Evolutionary conservation across 1,140 invertebrate species (phyloP).

Genomic region (Zeugodacus cucurbitae): DNA sequence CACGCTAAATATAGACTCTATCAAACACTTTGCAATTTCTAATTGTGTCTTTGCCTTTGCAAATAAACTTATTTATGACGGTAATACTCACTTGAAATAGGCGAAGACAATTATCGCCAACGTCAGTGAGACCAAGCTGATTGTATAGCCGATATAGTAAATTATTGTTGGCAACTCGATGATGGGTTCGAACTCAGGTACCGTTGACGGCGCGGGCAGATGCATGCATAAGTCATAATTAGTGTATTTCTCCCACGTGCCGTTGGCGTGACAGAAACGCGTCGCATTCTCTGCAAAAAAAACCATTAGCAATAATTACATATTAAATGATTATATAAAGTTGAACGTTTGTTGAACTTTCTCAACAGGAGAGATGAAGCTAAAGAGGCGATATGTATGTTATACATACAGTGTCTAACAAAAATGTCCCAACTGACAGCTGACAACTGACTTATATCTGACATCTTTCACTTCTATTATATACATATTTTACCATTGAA

Average conservation of each 20-base stretch:
- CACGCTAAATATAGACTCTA: too few relatives aligned
- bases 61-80: too few relatives aligned
- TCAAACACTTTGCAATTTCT: neutral
- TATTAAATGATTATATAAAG: too few relatives aligned
- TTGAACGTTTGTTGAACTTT: too few relatives aligned
- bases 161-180: conserved; percentile 67
- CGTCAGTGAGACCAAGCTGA: conserved; percentile 66
- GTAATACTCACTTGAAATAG: conserved; percentile 66
- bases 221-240: conserved; percentile 66
- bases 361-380: too few relatives aligned
- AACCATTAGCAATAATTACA: neutral
- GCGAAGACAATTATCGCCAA: conserved; percentile 67
- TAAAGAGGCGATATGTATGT: too few relatives aligned
- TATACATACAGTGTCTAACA: too few relatives aligned
- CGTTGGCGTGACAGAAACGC: conserved; percentile 63
- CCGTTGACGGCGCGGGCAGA: conserved; percentile 55
- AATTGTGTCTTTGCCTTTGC: neutral
- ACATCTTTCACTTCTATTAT: too few relatives aligned
- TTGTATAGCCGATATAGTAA: conserved; percentile 66
- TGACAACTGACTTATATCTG: too few relatives aligned
- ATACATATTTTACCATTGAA: too few relatives aligned
- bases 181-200: conserved; percentile 61
- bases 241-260: conserved; percentile 67
- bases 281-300: conserved; percentile 65
- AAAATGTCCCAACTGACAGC: too few relatives aligned